Base-by-base conservation (phyloP, 2,113 vertebrate species). In the Pedetes capensis region DNA sequence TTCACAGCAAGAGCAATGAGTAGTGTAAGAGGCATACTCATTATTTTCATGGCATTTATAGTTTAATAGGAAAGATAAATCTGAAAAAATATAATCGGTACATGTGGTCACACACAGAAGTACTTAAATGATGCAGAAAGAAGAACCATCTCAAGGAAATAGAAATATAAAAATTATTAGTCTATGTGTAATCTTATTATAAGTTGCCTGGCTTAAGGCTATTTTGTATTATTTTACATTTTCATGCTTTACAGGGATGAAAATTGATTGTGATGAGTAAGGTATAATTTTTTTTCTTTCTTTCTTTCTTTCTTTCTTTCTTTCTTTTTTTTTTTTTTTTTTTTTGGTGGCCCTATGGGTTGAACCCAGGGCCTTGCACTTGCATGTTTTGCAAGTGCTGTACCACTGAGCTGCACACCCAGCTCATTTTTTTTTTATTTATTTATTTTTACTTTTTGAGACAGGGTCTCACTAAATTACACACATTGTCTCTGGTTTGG, bases 191-290 rank as follows among this genome's bases (percentile, higher is more conserved):
- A n/a, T 79, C 68, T 95, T 88, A 87, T 66, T 93, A 94, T 96
- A 96, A 74, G 44, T 27, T 86, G 16, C 53, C 68, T 61, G 47
- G 32, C 63, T 90, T 79, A 82, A 87, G 53, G 27, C 42, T 83
- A 80, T 71, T 78, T 89, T 91, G 89, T 29, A 88, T 87, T 53
- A 90, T 55, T 94, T 85, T 95, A 57, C 22, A 89, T 74, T 64
- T 94, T 86, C 32, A 89, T 83, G 78, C n/a, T 80, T 93, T 90
- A 87, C 94, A 84, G n/a, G 13, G 55, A 89, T 68, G 34, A 57
- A 92, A 97, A 93, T 63, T 42, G 49, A 80, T 69, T 89, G 23
- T 53, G 37, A 95, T 79, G 57, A 79, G 51, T 53, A 83, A 88
- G 49, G 37, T 79, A 79, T 69, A 78, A 88, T 57, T 66, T n/a